Evolutionary conservation across 2,113 vertebrate genomes (phyloP).

Genomic region (Felis catus): DNA sequence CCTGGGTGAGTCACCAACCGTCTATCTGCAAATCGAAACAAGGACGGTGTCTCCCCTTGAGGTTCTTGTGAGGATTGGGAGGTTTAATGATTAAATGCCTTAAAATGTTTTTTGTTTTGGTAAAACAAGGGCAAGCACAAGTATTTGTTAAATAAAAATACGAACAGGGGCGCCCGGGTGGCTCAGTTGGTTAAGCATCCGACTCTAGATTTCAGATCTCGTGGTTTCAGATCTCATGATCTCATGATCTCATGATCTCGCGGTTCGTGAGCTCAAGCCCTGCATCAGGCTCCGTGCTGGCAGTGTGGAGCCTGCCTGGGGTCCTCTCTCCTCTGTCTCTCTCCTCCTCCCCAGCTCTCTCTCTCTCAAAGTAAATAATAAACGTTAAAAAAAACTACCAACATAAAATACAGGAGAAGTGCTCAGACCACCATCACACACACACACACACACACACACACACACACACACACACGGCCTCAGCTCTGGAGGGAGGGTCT

Average conservation of each 20-base stretch:
- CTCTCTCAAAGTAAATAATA: no score
- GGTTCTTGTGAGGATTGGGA: neutral
- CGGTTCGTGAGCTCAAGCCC: no score
- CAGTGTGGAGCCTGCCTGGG: no score
- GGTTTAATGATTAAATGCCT: neutral
- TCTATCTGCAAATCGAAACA: neutral
- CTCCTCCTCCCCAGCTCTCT: no score
- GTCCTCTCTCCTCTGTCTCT: no score
- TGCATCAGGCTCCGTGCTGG: no score
- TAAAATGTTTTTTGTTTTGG: neutral
- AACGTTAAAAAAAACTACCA: neutral
- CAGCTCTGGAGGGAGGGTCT: neutral
- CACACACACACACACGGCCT: neutral
- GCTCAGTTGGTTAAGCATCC: no score
- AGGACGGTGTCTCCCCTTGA: accelerated
- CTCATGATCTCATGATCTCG: no score
- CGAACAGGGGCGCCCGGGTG: no score
- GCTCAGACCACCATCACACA: accelerated
- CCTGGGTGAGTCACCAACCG: accelerated
- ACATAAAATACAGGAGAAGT: accelerated
- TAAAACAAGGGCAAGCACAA: neutral
- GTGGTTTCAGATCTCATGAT: no score
- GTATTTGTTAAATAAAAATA: neutral
- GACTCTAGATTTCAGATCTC: no score
- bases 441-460: no score